Evolutionary conservation across 1,140 invertebrate genomes (phyloP), one percentile per base, ranked within the genome.

Genomic region (Plectrocnemia conspersa): DNA sequence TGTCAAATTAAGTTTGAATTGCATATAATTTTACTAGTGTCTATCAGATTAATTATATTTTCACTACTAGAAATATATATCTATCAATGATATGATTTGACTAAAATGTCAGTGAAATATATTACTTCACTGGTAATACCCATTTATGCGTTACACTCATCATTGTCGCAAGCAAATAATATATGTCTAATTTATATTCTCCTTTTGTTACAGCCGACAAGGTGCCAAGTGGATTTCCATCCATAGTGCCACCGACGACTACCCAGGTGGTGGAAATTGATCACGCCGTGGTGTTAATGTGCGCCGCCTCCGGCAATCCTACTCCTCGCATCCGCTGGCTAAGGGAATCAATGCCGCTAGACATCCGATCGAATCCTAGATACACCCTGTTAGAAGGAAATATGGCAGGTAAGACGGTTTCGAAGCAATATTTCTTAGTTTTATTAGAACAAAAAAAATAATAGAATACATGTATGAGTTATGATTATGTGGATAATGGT

Each of bases 191-290:
- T n/a, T n/a, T n/a, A n/a, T n/a, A n/a, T n/a, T n/a, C n/a, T n/a
- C n/a, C n/a, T 23, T 54, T 67, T 75, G 66, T 83, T 82, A 19
- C 82, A 93, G 90, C 80, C 58, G 86, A 89, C 63, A 86, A 90
- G 70, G 74, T 92, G 29, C 94, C 95, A 5, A 73, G 73, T 49
- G 95, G 95, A 22, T 98, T 97, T 74, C 96, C 95, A 18, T 78
- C 81, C 64, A 94, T 98, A 65, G 38, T 52, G 7, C 84, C 83
- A 15, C 83, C 68, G 0, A 71, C 74, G 72, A 79, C 79, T 23
- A 87, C 83, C 13, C 82, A 93, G 75, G 93, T 95, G 38, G 93
- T 98, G 23, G 96, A 99, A 75, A 91, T 92, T 62, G 93, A 91
- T n/a, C 89, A 92, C 70, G 90, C 84, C 18, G 86, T 93, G 0